Evolutionary conservation across 1,140 invertebrate genomes (phyloP).

Genomic region (Heliconius eleuchia): DNA sequence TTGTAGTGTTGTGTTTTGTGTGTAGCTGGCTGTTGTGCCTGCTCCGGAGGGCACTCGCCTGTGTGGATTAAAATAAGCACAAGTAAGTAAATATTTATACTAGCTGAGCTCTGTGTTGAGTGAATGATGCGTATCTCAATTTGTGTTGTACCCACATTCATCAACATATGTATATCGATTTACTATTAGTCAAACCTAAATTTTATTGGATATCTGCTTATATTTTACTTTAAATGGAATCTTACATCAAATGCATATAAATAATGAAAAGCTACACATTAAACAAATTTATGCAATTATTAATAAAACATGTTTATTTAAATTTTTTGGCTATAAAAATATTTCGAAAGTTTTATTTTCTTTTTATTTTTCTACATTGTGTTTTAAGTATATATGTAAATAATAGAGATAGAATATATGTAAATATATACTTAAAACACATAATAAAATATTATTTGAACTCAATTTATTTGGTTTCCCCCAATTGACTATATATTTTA

Average conservation of each 20-base stretch:
- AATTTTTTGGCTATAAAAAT: too few species aligned
- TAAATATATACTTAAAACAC: too few species aligned
- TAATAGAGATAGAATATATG: too few species aligned
- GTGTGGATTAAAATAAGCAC: constrained; percentile 69
- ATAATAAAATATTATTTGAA: too few species aligned
- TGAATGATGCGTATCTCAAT: constrained; percentile 25
- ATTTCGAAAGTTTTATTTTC: too few species aligned
- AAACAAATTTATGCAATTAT: too few species aligned
- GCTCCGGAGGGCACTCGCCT: constrained; percentile 57
- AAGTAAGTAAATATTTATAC: constrained; percentile 74
- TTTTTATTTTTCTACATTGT: too few species aligned
- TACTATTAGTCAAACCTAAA: not conserved
- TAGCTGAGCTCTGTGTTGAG: constrained; percentile 33
- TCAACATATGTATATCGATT: not conserved
- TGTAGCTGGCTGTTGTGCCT: constrained; percentile 51
- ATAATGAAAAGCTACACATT: too few species aligned
- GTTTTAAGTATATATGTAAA: too few species aligned
- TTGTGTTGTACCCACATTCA: not conserved
- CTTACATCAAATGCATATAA: not conserved
- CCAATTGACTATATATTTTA: too few species aligned
- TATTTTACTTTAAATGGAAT: not conserved
- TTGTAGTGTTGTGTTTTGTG: constrained; percentile 67
- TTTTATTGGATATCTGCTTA: not conserved
- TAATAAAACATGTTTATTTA: too few species aligned
- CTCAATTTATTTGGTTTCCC: too few species aligned